Evolutionary conservation across 2,888 invertebrate genomes (phyloP).

Genomic region (Euspilapteryx auroguttella): DNA sequence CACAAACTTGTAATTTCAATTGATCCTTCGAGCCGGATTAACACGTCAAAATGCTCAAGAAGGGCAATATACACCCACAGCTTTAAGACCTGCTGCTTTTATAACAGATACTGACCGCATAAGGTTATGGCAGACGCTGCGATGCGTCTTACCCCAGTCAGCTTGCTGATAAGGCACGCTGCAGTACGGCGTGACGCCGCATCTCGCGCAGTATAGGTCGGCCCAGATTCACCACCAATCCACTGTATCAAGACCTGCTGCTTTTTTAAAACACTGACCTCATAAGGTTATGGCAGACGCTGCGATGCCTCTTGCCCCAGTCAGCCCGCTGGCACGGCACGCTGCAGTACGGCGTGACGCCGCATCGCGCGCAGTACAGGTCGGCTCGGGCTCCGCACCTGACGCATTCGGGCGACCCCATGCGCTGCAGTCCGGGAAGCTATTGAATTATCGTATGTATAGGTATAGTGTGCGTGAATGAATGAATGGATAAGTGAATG

Average conservation of each 20-base stretch:
- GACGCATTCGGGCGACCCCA: conserved; percentile 19
- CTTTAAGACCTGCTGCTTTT: too few species aligned
- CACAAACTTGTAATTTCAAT: too few species aligned
- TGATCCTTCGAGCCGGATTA: too few species aligned
- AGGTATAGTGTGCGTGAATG: too few species aligned
- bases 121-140: conserved; percentile 2
- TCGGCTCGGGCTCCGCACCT: conserved; percentile 22
- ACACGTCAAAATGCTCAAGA: too few species aligned
- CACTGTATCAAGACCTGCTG: too few species aligned
- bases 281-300: conserved; percentile 3
- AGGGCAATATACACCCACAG: too few species aligned
- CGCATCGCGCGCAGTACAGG: conserved; percentile 28
- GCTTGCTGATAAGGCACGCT: conserved; percentile 22
- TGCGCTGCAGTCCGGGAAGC: conserved; percentile 29
- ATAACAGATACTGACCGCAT: too few species aligned
- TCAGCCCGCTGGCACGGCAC: conserved; percentile 26
- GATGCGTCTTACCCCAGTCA: conserved; percentile 29
- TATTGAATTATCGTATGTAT: conserved; percentile 9
- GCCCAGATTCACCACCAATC: too few species aligned
- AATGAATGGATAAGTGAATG: too few species aligned
- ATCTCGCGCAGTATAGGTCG: conserved; percentile 25
- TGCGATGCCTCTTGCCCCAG: conserved; percentile 23
- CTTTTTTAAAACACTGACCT: too few species aligned
- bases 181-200: conserved; percentile 40
- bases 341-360: conserved; percentile 37